Evolutionary conservation across 2,888 invertebrate species (phyloP).

Genomic region (Cephalotes varians): DNA sequence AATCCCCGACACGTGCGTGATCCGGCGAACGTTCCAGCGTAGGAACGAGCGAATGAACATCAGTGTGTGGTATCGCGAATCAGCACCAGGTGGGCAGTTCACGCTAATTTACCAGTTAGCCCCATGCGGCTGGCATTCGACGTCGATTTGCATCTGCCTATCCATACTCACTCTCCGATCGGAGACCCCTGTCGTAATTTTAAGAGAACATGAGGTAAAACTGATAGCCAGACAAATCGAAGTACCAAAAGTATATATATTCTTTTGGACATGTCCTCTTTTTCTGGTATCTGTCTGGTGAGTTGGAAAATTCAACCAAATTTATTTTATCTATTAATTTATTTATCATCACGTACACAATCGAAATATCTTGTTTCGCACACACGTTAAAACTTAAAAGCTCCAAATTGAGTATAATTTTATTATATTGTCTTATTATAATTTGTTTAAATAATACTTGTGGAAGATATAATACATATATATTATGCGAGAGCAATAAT

Average conservation of each 20-base stretch:
- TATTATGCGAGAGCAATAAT: background rate
- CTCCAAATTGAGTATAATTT: background rate
- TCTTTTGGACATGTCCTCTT: background rate
- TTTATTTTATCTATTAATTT: background rate
- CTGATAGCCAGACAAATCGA: background rate
- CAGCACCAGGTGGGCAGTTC: conserved; percentile 47
- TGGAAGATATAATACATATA: background rate
- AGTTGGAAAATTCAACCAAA: background rate
- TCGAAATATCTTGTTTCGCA: background rate
- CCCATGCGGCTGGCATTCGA: conserved; percentile 24
- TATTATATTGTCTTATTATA: background rate
- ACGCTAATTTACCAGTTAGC: conserved; percentile 45
- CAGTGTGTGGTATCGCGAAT: conserved; percentile 37
- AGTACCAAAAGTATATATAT: background rate
- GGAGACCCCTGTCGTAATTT: background rate
- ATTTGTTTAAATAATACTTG: background rate
- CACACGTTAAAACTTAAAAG: background rate
- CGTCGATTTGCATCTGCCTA: conserved; percentile 51
- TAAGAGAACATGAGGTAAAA: background rate
- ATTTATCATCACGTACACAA: background rate
- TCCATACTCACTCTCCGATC: background rate
- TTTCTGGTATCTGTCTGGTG: background rate
- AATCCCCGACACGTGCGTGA: conserved; percentile 50
- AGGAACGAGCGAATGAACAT: conserved; percentile 18
- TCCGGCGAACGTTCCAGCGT: conserved; percentile 35